These are phyloP conservation scores for Amiota mariae DNA, from an alignment of 2,888 invertebrate genomes.

Conservation along the genomic window DNA sequence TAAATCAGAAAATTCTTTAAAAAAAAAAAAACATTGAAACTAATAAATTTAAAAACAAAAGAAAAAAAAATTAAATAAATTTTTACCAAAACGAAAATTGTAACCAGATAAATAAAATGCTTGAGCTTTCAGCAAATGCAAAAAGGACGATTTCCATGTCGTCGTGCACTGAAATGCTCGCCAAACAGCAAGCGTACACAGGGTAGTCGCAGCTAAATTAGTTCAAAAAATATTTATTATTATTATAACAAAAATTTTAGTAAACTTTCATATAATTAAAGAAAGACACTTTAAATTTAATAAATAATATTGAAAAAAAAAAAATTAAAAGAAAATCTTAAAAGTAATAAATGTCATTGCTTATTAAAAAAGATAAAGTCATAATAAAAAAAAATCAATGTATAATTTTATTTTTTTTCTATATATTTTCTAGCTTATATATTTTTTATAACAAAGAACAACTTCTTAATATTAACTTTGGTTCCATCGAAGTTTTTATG, in stretches of 20 bases:
- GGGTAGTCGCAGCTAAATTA: constrained; percentile 38
- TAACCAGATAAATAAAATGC: constrained; percentile 6
- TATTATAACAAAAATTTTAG: constrained; percentile 11
- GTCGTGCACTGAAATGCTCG: constrained; percentile 28
- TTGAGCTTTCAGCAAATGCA: constrained; percentile 19
- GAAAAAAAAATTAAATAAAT: constrained; percentile 29
- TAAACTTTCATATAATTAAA: constrained; percentile 23
- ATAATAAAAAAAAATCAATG: too few species aligned
- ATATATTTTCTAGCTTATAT: too few species aligned
- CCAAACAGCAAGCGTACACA: constrained; percentile 20
- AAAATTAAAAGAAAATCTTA: constrained; percentile 40
- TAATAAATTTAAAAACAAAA: constrained; percentile 10
- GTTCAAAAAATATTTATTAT: constrained; percentile 25
- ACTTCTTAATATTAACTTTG: too few species aligned
- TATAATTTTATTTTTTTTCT: too few species aligned
- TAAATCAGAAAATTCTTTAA: not conserved
- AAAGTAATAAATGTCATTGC: not conserved
- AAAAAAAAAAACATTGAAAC: not conserved
- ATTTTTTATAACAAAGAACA: too few species aligned
- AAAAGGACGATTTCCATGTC: not conserved
- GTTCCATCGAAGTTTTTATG: too few species aligned
- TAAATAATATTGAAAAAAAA: constrained; percentile 28
- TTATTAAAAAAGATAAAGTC: too few species aligned
- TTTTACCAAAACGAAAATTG: constrained; percentile 35
- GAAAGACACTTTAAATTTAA: constrained; percentile 6